Conservation (phyloP, 2,113 vertebrate species). For the Plectropomus leopardus region DNA sequence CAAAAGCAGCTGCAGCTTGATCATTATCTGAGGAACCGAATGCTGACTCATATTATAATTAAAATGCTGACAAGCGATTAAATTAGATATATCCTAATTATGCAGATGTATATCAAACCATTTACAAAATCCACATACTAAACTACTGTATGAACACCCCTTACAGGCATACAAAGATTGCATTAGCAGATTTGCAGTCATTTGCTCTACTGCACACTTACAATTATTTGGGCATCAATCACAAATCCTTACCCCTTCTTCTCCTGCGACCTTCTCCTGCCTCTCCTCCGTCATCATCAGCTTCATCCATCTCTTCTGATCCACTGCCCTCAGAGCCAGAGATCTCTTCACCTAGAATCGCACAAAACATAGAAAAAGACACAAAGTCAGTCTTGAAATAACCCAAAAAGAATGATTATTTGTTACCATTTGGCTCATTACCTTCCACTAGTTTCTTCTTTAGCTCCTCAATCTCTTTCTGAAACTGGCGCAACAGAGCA, state of each 20-base stretch:
- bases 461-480: slow-evolving; percentile 98
- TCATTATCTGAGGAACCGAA: neutral
- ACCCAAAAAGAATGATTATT: neutral
- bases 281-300: slow-evolving; percentile 90
- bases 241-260: slow-evolving; percentile 86
- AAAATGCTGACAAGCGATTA: neutral
- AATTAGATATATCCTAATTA: neutral
- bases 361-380: slow-evolving; percentile 17
- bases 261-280: slow-evolving; percentile 92
- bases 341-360: slow-evolving; percentile 92
- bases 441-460: slow-evolving; percentile 98
- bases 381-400: neutral
- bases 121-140: neutral
- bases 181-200: neutral
- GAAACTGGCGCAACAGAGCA: slow-evolving; percentile 96
- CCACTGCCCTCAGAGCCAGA: slow-evolving; percentile 95
- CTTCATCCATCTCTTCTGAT: slow-evolving; percentile 95
- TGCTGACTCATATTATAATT: slow-evolving; percentile 41
- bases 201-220: neutral
- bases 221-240: neutral
- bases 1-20: slow-evolving; percentile 10
- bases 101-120: neutral
- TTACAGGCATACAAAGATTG: neutral
- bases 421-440: slow-evolving; percentile 64
- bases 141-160: neutral